Percentiles rank a stretch among this genome's conserved stretches.
Conservation (phyloP, 1,140 invertebrate genomes). For the Eriocheir sinensis region DNA sequence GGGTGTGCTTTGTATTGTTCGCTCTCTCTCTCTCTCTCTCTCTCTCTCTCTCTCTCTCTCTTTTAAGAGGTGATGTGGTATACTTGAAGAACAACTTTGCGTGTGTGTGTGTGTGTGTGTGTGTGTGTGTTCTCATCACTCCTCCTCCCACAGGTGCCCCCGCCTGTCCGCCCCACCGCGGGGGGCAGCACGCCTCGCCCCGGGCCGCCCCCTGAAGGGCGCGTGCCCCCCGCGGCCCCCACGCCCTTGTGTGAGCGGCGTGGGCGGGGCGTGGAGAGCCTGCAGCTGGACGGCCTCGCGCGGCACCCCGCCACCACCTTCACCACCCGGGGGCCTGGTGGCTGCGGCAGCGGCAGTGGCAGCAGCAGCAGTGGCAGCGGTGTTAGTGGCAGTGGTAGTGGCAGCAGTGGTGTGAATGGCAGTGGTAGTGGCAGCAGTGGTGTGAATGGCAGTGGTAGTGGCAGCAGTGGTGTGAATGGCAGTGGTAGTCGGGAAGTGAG, state of each 20-base stretch:
- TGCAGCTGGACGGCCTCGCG: background rate
- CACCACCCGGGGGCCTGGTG: background rate
- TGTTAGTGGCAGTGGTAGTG: background rate
- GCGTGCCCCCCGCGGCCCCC: background rate
- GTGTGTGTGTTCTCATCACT: too few relatives aligned
- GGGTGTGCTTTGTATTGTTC: too few relatives aligned
- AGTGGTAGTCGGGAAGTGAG: background rate
- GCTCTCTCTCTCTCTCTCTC: too few relatives aligned
- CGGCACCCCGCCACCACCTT: too few relatives aligned
- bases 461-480: background rate
- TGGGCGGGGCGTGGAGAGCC: background rate
- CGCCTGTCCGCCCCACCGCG: background rate
- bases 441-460: background rate
- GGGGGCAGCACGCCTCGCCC: background rate
- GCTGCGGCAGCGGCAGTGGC: background rate
- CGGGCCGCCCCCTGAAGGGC: background rate
- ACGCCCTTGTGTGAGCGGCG: background rate
- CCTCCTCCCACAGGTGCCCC: too few relatives aligned
- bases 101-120: too few relatives aligned
- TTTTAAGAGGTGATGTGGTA: too few relatives aligned
- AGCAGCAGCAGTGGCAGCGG: constrained; percentile 18
- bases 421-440: background rate
- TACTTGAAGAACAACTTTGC: too few relatives aligned
- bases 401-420: too few relatives aligned
- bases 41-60: too few relatives aligned